phyloP scores from a whole-genome alignment of 2,888 invertebrate genomes.

The Chymomyza amoena region DNA sequence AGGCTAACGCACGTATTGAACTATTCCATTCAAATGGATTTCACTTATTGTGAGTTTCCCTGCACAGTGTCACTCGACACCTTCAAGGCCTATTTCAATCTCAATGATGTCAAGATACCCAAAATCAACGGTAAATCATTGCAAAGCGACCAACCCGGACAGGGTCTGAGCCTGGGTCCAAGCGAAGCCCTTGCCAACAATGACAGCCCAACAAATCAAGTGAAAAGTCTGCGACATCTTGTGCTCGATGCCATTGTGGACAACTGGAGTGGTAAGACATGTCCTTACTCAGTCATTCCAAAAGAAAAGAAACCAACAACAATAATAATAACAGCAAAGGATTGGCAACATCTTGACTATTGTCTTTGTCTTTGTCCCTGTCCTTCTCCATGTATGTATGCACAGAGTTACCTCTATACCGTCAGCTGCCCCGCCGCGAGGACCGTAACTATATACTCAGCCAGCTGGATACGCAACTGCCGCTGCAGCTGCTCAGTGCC shows the following conservation, averaged over 20 bases:
- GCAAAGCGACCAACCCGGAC: constrained; percentile 36
- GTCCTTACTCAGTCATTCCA: not conserved
- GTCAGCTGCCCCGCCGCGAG: constrained; percentile 67
- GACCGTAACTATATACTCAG: constrained; percentile 77
- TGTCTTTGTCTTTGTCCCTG: constrained; percentile 12
- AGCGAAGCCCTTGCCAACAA: constrained; percentile 42
- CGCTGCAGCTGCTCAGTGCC: constrained; percentile 73
- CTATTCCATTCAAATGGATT: constrained; percentile 62
- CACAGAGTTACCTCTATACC: constrained; percentile 73
- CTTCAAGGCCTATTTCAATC: constrained; percentile 75
- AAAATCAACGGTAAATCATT: constrained; percentile 56
- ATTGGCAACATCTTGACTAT: constrained; percentile 14
- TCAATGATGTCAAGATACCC: constrained; percentile 56
- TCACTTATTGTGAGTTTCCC: constrained; percentile 73
- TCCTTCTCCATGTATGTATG: not conserved
- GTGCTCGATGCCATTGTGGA: constrained; percentile 75
- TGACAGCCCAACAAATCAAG: constrained; percentile 61
- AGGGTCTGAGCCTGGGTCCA: not conserved
- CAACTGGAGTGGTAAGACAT: constrained; percentile 75
- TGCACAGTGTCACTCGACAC: constrained; percentile 76
- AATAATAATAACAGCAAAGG: not conserved
- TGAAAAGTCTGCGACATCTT: constrained; percentile 74
- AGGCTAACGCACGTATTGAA: not conserved
- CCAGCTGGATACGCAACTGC: constrained; percentile 74
- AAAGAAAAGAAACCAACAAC: not conserved